Base-by-base conservation (phyloP, 2,888 invertebrate species). In the Nemapogon koenigi region DNA sequence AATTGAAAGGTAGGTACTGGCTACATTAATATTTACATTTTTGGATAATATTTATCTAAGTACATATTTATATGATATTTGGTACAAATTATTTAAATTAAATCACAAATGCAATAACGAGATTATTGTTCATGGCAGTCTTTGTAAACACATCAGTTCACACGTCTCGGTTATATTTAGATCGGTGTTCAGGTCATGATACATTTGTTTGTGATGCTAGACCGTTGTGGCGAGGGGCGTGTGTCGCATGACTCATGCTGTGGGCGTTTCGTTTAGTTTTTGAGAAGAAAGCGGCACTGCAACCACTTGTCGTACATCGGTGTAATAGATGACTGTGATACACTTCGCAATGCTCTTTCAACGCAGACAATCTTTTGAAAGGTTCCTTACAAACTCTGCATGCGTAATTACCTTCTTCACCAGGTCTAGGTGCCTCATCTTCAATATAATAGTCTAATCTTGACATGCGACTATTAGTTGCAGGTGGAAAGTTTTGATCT, bases 211-310 rank as follows among this genome's bases (percentile, higher is more conserved):
- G 62, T 8, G 61, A 43, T 16, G 61, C 56, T 8, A 32, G 32
- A 18, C 70, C 69, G 25, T 68, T 71, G 49, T 71, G 63, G 47
- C 72, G 57, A 45, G 63, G 60, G 3, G 66, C 57, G 48, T 83
- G 83, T 16, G 83, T 59, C 41, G 71, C 66, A 45, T 87, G 86
- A 48, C 86, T 84, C 51, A 89, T 88, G 42, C 87, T 85, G 64
- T 91, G 91, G 35, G 86, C 81, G 57, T 90, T 91, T 43, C 91
- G 82, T 47, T 88, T 87, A 45, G 90, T 89, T 49, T 88, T 81
- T 8, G 91, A 90, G 43, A 88, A 85, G 67, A 91, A 92, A 33
- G 89, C 86, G 50, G 89, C 87, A 35, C 85, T 86, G 65, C 91
- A 91, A 10, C 90, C 90, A 41, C 82, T 83, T 35, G 89, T 79